These are phyloP conservation scores for Celastrina argiolus DNA, from an alignment of 2,888 invertebrate genomes.

Conservation along the genomic window DNA sequence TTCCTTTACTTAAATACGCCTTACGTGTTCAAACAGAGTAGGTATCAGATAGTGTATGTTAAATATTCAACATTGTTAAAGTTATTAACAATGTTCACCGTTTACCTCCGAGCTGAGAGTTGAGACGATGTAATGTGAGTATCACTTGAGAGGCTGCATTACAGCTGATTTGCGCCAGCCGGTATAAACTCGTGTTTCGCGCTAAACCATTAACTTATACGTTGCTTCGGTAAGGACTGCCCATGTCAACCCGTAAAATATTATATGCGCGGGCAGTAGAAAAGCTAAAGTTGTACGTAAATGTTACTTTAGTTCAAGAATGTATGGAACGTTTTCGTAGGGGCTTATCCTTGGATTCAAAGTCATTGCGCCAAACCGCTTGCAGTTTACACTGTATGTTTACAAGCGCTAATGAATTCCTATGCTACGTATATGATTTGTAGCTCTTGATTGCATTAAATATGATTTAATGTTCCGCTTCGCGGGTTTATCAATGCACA, in stretches of 20 bases:
- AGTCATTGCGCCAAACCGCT: background rate
- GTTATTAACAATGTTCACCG: constrained; percentile 14
- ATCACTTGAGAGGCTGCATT: constrained; percentile 46
- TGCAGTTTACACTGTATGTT: constrained; percentile 17
- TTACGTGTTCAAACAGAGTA: background rate
- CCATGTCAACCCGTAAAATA: no score
- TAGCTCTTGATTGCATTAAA: constrained; percentile 20
- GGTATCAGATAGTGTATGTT: background rate
- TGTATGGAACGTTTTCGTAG: background rate
- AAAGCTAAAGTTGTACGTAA: no score
- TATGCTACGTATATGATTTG: constrained; percentile 14
- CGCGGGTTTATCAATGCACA: background rate
- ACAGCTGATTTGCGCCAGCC: constrained; percentile 44
- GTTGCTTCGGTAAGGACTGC: background rate
- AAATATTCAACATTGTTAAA: constrained; percentile 6
- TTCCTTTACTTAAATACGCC: background rate
- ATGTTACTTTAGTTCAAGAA: no score
- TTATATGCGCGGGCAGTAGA: background rate
- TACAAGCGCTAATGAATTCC: constrained; percentile 31
- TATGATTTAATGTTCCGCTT: constrained; percentile 26
- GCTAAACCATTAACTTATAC: background rate
- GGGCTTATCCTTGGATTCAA: background rate
- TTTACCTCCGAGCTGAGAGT: background rate
- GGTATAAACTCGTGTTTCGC: constrained; percentile 23
- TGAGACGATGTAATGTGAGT: constrained; percentile 40